Conservation (phyloP, 2,113 vertebrate genomes). For the Seriola dumerili region DNA sequence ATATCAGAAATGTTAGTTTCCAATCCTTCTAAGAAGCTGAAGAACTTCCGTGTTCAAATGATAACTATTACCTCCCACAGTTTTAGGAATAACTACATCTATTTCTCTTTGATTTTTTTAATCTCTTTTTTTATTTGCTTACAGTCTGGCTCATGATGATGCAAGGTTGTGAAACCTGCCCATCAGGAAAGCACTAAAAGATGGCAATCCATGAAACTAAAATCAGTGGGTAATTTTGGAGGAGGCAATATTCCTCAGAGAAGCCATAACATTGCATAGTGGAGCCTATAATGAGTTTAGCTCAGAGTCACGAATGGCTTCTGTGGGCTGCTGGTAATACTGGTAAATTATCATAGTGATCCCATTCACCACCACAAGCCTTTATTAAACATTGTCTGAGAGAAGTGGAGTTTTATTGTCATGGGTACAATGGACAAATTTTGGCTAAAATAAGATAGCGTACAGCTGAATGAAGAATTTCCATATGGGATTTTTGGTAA, state of each 20-base stretch:
- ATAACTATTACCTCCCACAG: background rate
- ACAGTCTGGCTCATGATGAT: constrained; percentile 25
- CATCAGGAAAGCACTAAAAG: constrained; percentile 20
- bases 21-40: background rate
- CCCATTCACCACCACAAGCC: constrained; percentile 19
- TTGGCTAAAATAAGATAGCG: constrained; percentile 19
- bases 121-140: constrained; percentile 14
- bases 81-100: constrained; percentile 6
- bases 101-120: constrained; percentile 16
- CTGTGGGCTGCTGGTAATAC: constrained; percentile 29
- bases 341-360: constrained; percentile 33
- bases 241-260: constrained; percentile 44
- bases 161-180: constrained; percentile 43
- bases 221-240: constrained; percentile 27
- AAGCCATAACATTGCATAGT: constrained; percentile 32
- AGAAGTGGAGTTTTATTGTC: constrained; percentile 31
- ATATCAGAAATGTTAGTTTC: background rate
- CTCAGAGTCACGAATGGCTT: constrained; percentile 24
- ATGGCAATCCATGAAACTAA: constrained; percentile 27
- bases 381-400: constrained; percentile 29
- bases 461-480: background rate
- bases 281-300: constrained; percentile 60
- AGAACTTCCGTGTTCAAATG: background rate
- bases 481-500: background rate
- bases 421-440: background rate